Conservation (phyloP, 1,140 invertebrate species). For the Danaus plexippus region DNA sequence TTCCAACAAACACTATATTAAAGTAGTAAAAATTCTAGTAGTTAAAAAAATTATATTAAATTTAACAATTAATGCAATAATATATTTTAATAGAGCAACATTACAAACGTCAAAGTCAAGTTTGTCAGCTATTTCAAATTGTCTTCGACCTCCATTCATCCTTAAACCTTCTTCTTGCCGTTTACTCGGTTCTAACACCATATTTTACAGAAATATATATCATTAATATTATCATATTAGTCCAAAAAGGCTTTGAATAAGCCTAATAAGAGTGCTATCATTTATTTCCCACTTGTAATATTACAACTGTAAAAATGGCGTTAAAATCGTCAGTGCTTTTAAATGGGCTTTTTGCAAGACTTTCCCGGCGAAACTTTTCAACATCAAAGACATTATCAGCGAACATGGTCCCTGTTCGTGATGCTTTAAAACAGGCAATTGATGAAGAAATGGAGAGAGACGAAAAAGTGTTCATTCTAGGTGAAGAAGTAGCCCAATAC, state of each 20-base stretch:
- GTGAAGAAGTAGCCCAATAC: conserved; percentile 99
- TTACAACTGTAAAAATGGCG: conserved; percentile 53
- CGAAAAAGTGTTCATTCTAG: conserved; percentile 94
- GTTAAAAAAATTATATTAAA: too few species aligned
- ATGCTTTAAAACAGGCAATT: conserved; percentile 96
- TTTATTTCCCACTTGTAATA: conserved; percentile 24
- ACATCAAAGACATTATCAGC: conserved; percentile 63
- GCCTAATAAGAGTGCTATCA: conserved; percentile 22
- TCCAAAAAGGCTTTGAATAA: conserved; percentile 25
- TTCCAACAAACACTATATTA: too few species aligned
- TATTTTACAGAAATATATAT: conserved; percentile 35
- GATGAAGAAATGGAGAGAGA: conserved; percentile 98
- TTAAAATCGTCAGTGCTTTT: conserved; percentile 60
- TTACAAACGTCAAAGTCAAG: conserved; percentile 12
- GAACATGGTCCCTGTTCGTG: conserved; percentile 91
- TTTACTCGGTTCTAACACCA: conserved; percentile 38
- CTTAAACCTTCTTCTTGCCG: conserved; percentile 55
- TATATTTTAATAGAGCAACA: neutral
- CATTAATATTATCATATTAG: conserved; percentile 4
- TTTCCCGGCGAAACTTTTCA: conserved; percentile 52
- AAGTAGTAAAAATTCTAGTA: too few species aligned
- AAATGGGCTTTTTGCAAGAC: conserved; percentile 37
- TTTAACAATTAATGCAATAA: too few species aligned
- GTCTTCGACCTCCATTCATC: conserved; percentile 65
- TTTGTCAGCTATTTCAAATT: conserved; percentile 3